A percentile compares a stretch with the other conserved stretches of the same genome.
phyloP scores from a whole-genome alignment of 1,140 invertebrate species.

The Zeugodacus cucurbitae region DNA sequence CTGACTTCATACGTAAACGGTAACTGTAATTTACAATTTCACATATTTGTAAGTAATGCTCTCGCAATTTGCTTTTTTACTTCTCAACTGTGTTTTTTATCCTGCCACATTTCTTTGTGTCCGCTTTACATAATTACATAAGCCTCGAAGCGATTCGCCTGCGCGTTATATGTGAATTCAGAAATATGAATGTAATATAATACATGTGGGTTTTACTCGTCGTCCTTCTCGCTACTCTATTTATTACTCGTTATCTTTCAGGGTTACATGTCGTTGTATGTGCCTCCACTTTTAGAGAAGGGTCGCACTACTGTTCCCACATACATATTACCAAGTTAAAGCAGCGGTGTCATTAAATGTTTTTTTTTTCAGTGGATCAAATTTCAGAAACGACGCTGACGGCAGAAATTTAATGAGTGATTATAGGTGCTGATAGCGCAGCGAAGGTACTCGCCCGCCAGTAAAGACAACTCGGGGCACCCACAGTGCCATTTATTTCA shows the following conservation, averaged over 20 bases:
- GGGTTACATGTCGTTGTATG: background rate
- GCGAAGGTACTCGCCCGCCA: background rate
- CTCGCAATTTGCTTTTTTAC: background rate
- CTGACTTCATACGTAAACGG: background rate
- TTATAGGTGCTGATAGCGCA: background rate
- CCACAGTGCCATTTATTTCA: background rate
- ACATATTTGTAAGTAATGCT: background rate
- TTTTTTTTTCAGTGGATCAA: constrained; percentile 17
- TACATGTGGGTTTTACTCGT: too few relatives aligned
- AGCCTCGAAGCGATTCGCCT: background rate
- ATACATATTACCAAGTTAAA: background rate
- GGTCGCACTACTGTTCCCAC: background rate
- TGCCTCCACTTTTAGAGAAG: too few relatives aligned
- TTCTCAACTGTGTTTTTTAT: background rate
- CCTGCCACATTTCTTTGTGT: background rate
- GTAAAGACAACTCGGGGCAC: background rate
- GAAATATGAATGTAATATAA: too few relatives aligned
- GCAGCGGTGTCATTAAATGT: constrained; percentile 1
- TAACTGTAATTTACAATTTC: background rate
- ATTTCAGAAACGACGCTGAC: background rate
- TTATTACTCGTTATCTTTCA: too few relatives aligned
- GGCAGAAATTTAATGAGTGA: background rate
- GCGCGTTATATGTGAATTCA: too few relatives aligned
- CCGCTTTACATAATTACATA: constrained; percentile 4
- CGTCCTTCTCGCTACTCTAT: too few relatives aligned